phyloP scores from a whole-genome alignment of 2,113 vertebrate species.

The Cariama cristata region DNA sequence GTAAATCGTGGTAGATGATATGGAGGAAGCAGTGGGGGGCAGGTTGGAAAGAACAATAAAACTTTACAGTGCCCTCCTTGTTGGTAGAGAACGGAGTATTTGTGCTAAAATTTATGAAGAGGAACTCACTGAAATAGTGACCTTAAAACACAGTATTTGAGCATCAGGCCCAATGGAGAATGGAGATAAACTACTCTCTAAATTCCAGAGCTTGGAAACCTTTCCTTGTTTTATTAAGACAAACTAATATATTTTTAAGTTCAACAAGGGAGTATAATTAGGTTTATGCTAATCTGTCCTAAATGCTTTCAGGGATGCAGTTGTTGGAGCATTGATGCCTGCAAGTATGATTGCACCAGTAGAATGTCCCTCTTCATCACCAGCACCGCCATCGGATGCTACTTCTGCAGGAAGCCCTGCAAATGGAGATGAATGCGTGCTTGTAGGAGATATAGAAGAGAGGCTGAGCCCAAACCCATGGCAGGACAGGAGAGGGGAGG shows the following conservation, averaged over 20 bases:
- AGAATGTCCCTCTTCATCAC: conserved; percentile 90
- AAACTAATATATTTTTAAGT: not conserved
- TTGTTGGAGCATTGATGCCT: conserved; percentile 94
- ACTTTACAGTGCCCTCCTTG: not conserved
- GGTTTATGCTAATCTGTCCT: not conserved
- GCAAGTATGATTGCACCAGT: conserved; percentile 94
- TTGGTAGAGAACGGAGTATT: not conserved
- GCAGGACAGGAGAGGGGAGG: conserved; percentile 95
- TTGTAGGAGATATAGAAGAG: conserved; percentile 84
- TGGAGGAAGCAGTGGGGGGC: not conserved
- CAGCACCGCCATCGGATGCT: conserved; percentile 85
- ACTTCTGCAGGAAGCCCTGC: conserved; percentile 82
- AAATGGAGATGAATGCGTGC: conserved; percentile 83
- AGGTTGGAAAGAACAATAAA: not conserved
- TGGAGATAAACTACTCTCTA: not conserved
- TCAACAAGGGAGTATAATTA: not conserved
- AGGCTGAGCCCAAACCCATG: conserved; percentile 91
- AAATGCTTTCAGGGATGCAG: conserved; percentile 85
- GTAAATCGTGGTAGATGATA: not conserved
- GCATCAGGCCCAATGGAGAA: not conserved
- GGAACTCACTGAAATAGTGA: not conserved
- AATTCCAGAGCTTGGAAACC: not conserved
- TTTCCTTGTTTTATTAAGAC: not conserved
- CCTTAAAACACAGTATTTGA: not conserved
- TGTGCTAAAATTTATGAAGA: not conserved